Evolutionary conservation across 2,888 invertebrate species (phyloP).

Genomic region (Ischnus inquisitorius): DNA sequence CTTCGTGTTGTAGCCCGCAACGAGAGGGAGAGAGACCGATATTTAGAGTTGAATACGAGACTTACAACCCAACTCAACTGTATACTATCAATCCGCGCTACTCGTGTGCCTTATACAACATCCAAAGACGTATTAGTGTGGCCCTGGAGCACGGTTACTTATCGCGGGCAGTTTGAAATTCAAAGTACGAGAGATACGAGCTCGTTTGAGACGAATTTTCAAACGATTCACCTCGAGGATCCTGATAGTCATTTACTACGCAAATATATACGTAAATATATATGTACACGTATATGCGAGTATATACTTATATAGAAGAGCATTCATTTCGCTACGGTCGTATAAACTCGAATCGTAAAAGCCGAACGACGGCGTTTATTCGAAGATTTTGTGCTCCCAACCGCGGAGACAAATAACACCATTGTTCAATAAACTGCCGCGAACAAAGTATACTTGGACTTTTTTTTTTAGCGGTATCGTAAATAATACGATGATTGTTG

Average conservation of each 20-base stretch:
- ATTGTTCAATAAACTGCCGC: background rate
- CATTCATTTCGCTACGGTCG: slow-evolving; percentile 2
- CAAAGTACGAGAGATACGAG: background rate
- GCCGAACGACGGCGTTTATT: slow-evolving; percentile 5
- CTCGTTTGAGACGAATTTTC: slow-evolving; percentile 38
- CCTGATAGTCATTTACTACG: background rate
- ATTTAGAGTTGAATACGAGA: background rate
- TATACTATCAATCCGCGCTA: slow-evolving; percentile 7
- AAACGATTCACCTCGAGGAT: slow-evolving; percentile 23
- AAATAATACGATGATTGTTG: too few relatives aligned
- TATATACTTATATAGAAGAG: background rate
- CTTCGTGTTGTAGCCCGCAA: background rate
- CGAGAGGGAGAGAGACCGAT: background rate
- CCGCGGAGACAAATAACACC: slow-evolving; percentile 1
- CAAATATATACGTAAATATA: background rate
- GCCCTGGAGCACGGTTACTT: slow-evolving; percentile 36
- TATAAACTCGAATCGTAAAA: slow-evolving; percentile 4
- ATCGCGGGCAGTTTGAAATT: slow-evolving; percentile 22
- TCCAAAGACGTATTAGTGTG: slow-evolving; percentile 22
- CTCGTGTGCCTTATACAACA: background rate
- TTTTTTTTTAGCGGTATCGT: background rate
- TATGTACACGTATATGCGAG: background rate
- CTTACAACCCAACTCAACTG: background rate
- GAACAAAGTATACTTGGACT: background rate
- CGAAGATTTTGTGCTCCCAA: background rate